Evolutionary conservation across 2,113 vertebrate genomes (phyloP), one percentile per base, ranked within the genome.

Genomic region (Vidua macroura): DNA sequence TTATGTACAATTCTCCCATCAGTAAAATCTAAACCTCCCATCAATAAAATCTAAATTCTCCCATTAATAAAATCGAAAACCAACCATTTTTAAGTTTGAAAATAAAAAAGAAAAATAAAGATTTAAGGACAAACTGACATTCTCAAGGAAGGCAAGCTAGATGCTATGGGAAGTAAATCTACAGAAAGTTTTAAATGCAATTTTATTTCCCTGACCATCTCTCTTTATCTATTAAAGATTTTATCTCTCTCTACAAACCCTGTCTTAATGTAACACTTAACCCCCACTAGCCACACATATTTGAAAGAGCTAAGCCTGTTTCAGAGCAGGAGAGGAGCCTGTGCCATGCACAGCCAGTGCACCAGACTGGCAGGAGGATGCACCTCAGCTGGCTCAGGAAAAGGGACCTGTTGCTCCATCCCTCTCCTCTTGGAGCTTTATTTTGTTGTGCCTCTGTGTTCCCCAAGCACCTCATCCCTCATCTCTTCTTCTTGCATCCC

Each of bases 281-380:
- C 17, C 11, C 22, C 21, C 35, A 17, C 7, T 23, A 30, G 39
- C 20, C 21, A 46, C 39, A 19, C 11, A 8, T 7, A 17, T 15
- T 68, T 68, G 43, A 69, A 79, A 24, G 10, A 49, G 10, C 55
- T 27, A 7, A 68, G 39, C n/a, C 37, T 27, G 0, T 28, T 78
- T 41, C 2, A 9, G 58, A 55, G 68, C 16, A 51, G 7, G 11
- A 56, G 33, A 56, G 37, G 56, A 46, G 9, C 10, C 37, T 27
- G 46, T 1, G 16, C 5, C 30, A 4, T 7, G 7, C 1, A 11
- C 39, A 70, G 46, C 44, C 18, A 3, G 3, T 3, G 17, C 52
- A 19, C 9, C 11, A 22, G 58, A 25, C 39, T 51, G 63, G 62
- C 41, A 33, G 37, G 28, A 41, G 13, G 58, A 22, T 2, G 7